Evolutionary conservation across 2,113 vertebrate genomes (phyloP), one percentile per base, ranked within the genome.

Genomic region (Cephalopholis sonnerati): DNA sequence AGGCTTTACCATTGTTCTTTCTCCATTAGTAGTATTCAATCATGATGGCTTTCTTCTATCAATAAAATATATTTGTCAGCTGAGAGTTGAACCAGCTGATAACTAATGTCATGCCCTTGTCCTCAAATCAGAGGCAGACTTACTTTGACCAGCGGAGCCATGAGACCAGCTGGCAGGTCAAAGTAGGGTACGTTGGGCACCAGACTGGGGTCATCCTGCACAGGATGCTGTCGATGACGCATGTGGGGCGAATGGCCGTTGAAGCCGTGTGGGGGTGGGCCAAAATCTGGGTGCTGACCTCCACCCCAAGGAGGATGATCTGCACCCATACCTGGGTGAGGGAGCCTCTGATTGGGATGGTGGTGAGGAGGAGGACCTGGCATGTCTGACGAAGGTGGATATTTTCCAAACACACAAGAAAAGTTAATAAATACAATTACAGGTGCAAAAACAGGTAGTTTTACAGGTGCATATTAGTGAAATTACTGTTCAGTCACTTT

Each of bases 151-250:
- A 99, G 95, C 0, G 98, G 98, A 24, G 98, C 98, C 98, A 99
- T 99, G 54, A 99, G 96, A 18, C 98, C 98, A 0, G 98, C 98
- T 0, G 98, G 98, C n/a, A 99, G 96, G 63, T 99, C 98, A 0
- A 99, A 99, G 93, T 99, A 99, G 44, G 98, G 98, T 4, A 99
- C 98, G 0, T 99, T 99, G 41, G 98, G 98, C 61, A 99, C 98
- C 90, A 99, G 95, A 18, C 98, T 99, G 13, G 98, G 98, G 81
- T 99, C 98, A 0, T 99, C 98, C 63, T 98, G 97, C 0, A 92
- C 90, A 0, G 97, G 96, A 0, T 96, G 97, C 15, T 96, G 98
- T 4, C 98, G 97, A 10, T 98, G 96, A 50, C 98, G 93, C 90
- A 99, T 94, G 79, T 99, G 98, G 6, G 97, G 98, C 0, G 98